Percentiles rank a stretch among this genome's conserved stretches.
phyloP scores from a whole-genome alignment of 2,113 vertebrate species.

The Crotalus tigris region DNA sequence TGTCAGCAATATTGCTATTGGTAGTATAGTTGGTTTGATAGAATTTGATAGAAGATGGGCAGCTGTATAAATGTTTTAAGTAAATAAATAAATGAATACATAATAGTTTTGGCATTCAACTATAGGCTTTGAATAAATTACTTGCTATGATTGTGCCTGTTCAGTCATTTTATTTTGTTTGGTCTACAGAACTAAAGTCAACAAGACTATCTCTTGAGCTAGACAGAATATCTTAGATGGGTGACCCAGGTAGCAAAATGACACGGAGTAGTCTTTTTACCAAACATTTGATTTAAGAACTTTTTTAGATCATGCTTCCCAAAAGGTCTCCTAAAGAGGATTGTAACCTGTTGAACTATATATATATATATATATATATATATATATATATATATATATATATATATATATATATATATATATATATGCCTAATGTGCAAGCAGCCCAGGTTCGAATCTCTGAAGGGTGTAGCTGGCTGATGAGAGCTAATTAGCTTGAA shows the following conservation, averaged over 20 bases:
- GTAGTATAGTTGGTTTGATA: background rate
- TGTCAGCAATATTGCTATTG: background rate
- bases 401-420: background rate
- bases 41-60: background rate
- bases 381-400: background rate
- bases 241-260: background rate
- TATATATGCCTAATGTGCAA: background rate
- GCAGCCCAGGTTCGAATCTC: too few relatives aligned
- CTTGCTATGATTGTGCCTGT: background rate
- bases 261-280: background rate
- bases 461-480: too few relatives aligned
- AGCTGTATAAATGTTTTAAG: background rate
- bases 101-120: constrained; percentile 32
- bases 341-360: background rate
- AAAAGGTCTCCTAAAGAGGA: background rate
- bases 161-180: background rate
- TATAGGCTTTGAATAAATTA: constrained; percentile 20
- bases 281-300: background rate
- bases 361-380: background rate
- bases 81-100: background rate
- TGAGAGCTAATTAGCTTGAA: too few relatives aligned
- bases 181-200: background rate
- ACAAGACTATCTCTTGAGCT: background rate
- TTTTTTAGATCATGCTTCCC: background rate
- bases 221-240: background rate